Evolutionary conservation across 2,797 vertebrate genomes (phyloP), one percentile per base, ranked within the genome.

Genomic region (Allobates femoralis): DNA sequence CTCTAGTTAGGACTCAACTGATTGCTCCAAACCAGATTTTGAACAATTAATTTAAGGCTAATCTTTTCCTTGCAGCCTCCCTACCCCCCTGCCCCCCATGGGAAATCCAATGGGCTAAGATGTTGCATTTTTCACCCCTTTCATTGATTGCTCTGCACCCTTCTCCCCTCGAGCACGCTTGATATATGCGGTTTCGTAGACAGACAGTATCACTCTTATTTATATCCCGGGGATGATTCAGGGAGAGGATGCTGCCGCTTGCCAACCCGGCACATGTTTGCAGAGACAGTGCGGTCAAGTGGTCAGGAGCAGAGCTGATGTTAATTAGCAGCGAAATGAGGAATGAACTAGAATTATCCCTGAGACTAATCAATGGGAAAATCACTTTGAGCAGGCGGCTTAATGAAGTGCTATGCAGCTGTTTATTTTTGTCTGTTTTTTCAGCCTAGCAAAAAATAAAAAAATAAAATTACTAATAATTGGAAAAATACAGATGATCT

Each of bases 321-420:
- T 95, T 97, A 96, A 98, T 98, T 98, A 97, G 95, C 92, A 94
- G 93, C 93, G 95, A 95, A 95, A 95, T 95, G 95, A 95, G 94
- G 94, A 96, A 97, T 96, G 96, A 96, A 95, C 95, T 90, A 93
- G 96, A 96, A 96, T 98, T 97, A 98, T 96, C 95, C 94, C 94
- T 92, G 94, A 95, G 95, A 96, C 95, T 96, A 98, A 98, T 98
- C 98, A 97, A 98, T 98, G 95, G 94, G 96, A 96, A 99, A 98
- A 98, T 96, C 96, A 98, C 96, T 96, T 92, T 90, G 92, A 95
- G 94, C 92, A 93, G 92, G 91, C 92, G 92, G 91, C 92, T 93
- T 96, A 97, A 96, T 96, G 95, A 94, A 94, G 94, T 95, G 91
- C 95, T 94, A 95, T 94, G 94, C 94, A 94, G 94, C 92, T 96